phyloP scores from a whole-genome alignment of 1,140 invertebrate species.

The fruit fly (Drosophila melanogaster) region DNA sequence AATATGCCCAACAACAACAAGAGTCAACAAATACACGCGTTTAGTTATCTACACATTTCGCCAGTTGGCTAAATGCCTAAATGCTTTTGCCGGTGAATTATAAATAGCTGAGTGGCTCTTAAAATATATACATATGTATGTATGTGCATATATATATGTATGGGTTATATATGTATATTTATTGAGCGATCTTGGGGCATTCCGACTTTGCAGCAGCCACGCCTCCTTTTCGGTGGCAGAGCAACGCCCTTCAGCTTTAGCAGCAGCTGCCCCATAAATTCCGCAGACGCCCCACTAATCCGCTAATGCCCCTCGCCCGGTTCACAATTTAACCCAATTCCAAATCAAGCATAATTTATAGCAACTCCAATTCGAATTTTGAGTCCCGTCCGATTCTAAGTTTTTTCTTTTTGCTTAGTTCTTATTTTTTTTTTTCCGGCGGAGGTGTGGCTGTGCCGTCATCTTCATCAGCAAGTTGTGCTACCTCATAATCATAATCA shows the following conservation, averaged over 20 bases:
- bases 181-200: slow-evolving; percentile 14
- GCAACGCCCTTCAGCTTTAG: slow-evolving; percentile 17
- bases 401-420: neutral
- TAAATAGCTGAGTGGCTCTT: slow-evolving; percentile 13
- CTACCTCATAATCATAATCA: slow-evolving; percentile 12
- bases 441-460: slow-evolving; percentile 63
- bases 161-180: too few species aligned
- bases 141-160: neutral
- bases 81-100: slow-evolving; percentile 14
- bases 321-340: slow-evolving; percentile 52
- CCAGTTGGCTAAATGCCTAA: slow-evolving; percentile 37
- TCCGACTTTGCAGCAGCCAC: slow-evolving; percentile 6
- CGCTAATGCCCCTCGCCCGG: slow-evolving; percentile 12
- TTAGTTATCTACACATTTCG: slow-evolving; percentile 22
- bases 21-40: slow-evolving; percentile 3
- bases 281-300: slow-evolving; percentile 22
- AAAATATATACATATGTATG: too few species aligned
- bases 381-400: neutral
- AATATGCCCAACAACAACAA: slow-evolving; percentile 17
- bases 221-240: slow-evolving; percentile 7
- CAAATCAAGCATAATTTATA: slow-evolving; percentile 77
- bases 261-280: slow-evolving; percentile 27
- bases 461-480: slow-evolving; percentile 30
- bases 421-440: neutral
- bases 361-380: slow-evolving; percentile 12